Conservation (phyloP, 1,140 invertebrate genomes). For the Pollicipes pollicipes region DNA sequence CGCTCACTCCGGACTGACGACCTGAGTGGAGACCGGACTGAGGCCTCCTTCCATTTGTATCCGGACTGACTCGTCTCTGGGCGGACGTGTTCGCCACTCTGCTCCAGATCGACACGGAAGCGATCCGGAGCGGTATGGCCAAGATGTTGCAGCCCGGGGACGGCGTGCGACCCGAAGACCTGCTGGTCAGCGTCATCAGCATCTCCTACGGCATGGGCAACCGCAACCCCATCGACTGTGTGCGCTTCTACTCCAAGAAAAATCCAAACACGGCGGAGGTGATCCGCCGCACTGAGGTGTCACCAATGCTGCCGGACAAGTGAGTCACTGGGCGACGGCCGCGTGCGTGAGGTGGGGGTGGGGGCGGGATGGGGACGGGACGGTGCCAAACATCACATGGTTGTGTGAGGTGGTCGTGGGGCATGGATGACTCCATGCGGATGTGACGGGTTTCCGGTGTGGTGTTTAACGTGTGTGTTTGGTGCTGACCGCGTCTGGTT, state of each 20-base stretch:
- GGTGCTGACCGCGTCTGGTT: too few relatives aligned
- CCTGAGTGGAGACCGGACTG: too few relatives aligned
- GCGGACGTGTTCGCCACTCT: too few relatives aligned
- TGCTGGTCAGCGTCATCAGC: not conserved
- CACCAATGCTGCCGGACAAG: conserved; percentile 5
- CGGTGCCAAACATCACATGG: too few relatives aligned
- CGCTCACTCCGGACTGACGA: too few relatives aligned
- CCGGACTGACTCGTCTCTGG: too few relatives aligned
- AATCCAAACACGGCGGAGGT: not conserved
- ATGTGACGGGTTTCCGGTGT: too few relatives aligned
- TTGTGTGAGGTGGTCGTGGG: too few relatives aligned
- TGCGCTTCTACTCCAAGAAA: conserved; percentile 7
- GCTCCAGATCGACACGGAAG: conserved; percentile 3
- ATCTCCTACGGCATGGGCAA: conserved; percentile 8
- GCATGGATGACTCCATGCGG: too few relatives aligned
- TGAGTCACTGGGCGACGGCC: not conserved
- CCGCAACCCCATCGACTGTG: conserved; percentile 6
- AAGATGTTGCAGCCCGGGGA: not conserved
- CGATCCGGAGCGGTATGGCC: not conserved
- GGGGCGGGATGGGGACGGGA: not conserved
- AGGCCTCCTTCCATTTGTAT: too few relatives aligned
- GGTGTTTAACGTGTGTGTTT: too few relatives aligned
- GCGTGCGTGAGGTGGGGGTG: not conserved
- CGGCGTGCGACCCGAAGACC: not conserved
- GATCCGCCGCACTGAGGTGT: not conserved